These are phyloP conservation scores for Mylabris phalerata DNA, from an alignment of 1,140 invertebrate genomes.

Conservation along the genomic window DNA sequence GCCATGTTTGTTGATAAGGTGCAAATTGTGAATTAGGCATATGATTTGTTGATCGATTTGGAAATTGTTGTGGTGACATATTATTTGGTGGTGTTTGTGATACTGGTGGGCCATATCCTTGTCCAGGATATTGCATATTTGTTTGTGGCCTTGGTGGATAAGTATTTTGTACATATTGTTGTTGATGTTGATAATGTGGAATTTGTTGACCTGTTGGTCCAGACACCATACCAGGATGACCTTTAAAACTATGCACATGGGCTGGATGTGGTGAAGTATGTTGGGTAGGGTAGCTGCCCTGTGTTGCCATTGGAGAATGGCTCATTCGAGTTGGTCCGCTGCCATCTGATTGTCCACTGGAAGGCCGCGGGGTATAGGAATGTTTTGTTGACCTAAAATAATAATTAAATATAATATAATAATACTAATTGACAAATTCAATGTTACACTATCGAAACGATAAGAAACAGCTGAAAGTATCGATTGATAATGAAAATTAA, in stretches of 20 bases:
- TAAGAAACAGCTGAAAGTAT: no score
- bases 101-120: constrained; percentile 44
- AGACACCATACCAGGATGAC: constrained; percentile 48
- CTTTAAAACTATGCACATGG: constrained; percentile 44
- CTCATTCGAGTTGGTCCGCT: constrained; percentile 62
- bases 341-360: constrained; percentile 81
- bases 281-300: constrained; percentile 57
- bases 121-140: constrained; percentile 39
- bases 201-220: constrained; percentile 46
- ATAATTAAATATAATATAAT: no score
- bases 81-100: constrained; percentile 36
- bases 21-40: constrained; percentile 47
- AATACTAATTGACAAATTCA: no score
- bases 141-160: constrained; percentile 52
- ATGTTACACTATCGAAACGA: no score
- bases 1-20: constrained; percentile 45
- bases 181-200: constrained; percentile 46
- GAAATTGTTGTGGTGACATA: constrained; percentile 44
- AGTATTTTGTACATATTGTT: constrained; percentile 51
- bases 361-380: constrained; percentile 87
- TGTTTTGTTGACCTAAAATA: constrained; percentile 72
- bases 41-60: constrained; percentile 48
- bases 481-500: no score
- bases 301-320: constrained; percentile 68
- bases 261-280: constrained; percentile 50